A percentile compares a stretch with the other conserved stretches of the same genome.
These are phyloP conservation scores for Hyles lineata DNA, from an alignment of 2,888 invertebrate species.

Conservation along the genomic window DNA sequence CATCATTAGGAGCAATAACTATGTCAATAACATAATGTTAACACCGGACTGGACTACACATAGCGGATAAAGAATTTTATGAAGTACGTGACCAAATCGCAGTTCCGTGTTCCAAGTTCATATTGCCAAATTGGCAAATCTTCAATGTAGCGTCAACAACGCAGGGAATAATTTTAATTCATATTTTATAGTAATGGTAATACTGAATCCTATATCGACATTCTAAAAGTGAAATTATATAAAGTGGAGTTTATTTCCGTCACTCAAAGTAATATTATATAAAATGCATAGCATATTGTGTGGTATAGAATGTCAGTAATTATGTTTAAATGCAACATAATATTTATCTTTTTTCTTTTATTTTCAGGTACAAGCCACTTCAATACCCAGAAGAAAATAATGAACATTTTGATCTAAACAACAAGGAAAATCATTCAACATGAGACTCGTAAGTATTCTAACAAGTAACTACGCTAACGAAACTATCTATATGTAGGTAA, in stretches of 20 bases:
- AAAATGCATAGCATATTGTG: background rate
- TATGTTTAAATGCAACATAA: background rate
- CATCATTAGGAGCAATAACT: too few species aligned
- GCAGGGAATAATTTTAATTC: conserved; percentile 45
- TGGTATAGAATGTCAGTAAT: background rate
- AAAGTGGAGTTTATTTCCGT: background rate
- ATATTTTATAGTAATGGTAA: conserved; percentile 4
- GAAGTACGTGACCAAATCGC: conserved; percentile 47
- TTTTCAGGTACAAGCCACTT: conserved; percentile 68
- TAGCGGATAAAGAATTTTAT: conserved; percentile 32
- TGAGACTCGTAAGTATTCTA: conserved; percentile 75
- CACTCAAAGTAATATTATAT: background rate
- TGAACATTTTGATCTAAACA: conserved; percentile 52
- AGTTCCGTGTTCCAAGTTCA: conserved; percentile 59
- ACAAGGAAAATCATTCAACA: conserved; percentile 57
- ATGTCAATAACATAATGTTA: background rate
- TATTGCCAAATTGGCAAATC: conserved; percentile 72
- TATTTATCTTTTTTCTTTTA: conserved; percentile 39
- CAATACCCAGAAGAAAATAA: conserved; percentile 50
- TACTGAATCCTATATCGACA: conserved; percentile 5
- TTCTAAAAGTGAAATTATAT: background rate
- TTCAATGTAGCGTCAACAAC: conserved; percentile 58
- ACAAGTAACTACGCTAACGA: background rate
- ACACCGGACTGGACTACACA: background rate
- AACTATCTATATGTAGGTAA: background rate